Conservation (phyloP, 2,113 vertebrate genomes). For the Nerophis lumbriciformis region DNA sequence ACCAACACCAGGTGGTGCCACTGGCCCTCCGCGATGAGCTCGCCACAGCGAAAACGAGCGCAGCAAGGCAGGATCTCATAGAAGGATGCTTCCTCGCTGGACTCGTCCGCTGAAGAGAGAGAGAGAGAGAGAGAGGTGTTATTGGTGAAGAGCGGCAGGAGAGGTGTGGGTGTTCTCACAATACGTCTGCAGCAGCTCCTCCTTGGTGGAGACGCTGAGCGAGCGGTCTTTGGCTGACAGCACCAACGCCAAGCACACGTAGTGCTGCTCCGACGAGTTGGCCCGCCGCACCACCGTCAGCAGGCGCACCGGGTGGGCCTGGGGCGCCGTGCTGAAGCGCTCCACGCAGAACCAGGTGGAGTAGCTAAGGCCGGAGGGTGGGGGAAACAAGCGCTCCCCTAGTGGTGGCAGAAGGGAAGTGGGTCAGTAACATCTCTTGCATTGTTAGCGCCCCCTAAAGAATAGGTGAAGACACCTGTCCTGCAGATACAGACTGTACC, state of each 20-base stretch:
- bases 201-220: constrained; percentile 93
- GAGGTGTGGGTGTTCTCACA: constrained; percentile 59
- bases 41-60: constrained; percentile 91
- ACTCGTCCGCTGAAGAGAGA: constrained; percentile 80
- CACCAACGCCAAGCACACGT: constrained; percentile 88
- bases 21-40: constrained; percentile 91
- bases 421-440: no score
- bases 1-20: constrained; percentile 97
- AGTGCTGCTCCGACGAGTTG: constrained; percentile 93
- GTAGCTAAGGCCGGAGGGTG: constrained; percentile 91
- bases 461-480: no score
- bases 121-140: no score
- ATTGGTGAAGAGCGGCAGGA: no score
- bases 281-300: constrained; percentile 87
- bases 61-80: constrained; percentile 98
- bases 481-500: no score
- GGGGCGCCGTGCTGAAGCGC: constrained; percentile 80
- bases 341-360: constrained; percentile 97
- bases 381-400: constrained; percentile 95
- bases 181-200: constrained; percentile 91
- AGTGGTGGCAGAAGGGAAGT: background rate
- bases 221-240: constrained; percentile 89
- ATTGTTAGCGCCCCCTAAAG: no score
- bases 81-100: constrained; percentile 92
- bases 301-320: constrained; percentile 86